Base-by-base conservation (phyloP, 2,888 invertebrate genomes). In the Rhamnusium bicolor region DNA sequence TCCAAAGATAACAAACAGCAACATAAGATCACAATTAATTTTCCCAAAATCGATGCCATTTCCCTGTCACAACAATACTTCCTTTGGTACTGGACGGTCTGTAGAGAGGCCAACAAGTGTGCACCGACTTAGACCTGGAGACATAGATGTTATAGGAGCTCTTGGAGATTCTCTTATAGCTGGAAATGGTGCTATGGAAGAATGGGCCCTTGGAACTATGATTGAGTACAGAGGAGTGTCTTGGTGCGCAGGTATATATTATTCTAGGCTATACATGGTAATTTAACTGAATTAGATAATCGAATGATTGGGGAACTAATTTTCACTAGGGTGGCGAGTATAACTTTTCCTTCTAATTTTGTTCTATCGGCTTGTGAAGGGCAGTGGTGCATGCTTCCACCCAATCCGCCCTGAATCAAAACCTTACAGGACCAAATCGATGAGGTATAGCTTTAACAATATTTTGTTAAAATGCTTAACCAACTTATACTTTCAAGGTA, bases 201-300 rank as follows among this genome's bases (percentile, higher is more conserved):
- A 93, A 84, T 94, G 90, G 82, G 93, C 94, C 0, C 86, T 94
- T 2, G 94, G 94, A 1, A 93, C 94, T 0, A 91, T 94, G 81
- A 92, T 94, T 74, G 94, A 94, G 84, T 92, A 94, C 76, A 88
- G 94, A 63, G 94, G 94, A 0, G 92, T 94, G 1, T 94, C 94
- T 10, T 94, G 94, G 93, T 93, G 93, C 85, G 92, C 91, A 80
- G 93, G 92, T 92, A 79, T 75, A n/a, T n/a, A n/a, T n/a, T n/a
- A n/a, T n/a, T n/a, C n/a, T n/a, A n/a, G n/a, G n/a, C n/a, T n/a
- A n/a, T n/a, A n/a, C n/a, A n/a, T n/a, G n/a, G n/a, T n/a, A n/a
- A n/a, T n/a, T n/a, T n/a, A n/a, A n/a, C n/a, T n/a, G n/a, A n/a
- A n/a, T n/a, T n/a, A n/a, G n/a, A n/a, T n/a, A n/a, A n/a, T n/a